Evolutionary conservation across 2,797 vertebrate species (phyloP), one percentile per base, ranked within the genome.

Genomic region (Sphenopsis melanotis): DNA sequence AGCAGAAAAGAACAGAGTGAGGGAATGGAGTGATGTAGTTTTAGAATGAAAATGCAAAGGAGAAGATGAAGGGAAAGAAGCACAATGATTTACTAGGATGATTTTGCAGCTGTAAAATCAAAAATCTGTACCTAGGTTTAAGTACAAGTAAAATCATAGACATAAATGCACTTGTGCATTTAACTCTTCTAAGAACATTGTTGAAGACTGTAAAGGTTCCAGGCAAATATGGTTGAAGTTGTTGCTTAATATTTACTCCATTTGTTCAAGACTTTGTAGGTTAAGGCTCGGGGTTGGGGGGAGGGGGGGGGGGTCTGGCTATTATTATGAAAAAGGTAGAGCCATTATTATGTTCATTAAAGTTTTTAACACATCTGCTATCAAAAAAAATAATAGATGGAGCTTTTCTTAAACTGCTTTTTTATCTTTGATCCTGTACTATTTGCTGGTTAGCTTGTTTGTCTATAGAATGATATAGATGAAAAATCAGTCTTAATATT

Each of bases 281-380:
- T 32, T 60, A 60, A 47, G 15, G 18, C 22, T 83, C 11, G 2
- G 30, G 5, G 6, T 10, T 11, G 11, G 44, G 44, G 24, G 14
- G 12, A 8, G 9, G 1, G 4, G 32, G 4, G 32, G 8, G 8
- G 1, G 3, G 2, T 56, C 26, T 44, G 23, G 3, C 66, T 90
- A 84, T 41, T 36, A 32, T 88, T 36, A n/a, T 27, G n/a, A 50
- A 69, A 61, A 66, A 59, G 9, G n/a, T 37, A 66, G 32, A 34
- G 4, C 4, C 11, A 30, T 72, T 69, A n/a, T 68, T 71, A 11
- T 68, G 16, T 55, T 61, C 39, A 56, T 61, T 86, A 29, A 3
- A 5, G 18, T 57, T 83, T 76, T 88, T 20, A 71, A 56, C 11
- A 23, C 8, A 53, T 32, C 32, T 82, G 11, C 19, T 84, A 47